A percentile compares a stretch with the other conserved stretches of the same genome.
Evolutionary conservation across 37 sponge, comb jelly and placozoan genomes (phyloP).

Genomic region (Halichondria panicea): DNA sequence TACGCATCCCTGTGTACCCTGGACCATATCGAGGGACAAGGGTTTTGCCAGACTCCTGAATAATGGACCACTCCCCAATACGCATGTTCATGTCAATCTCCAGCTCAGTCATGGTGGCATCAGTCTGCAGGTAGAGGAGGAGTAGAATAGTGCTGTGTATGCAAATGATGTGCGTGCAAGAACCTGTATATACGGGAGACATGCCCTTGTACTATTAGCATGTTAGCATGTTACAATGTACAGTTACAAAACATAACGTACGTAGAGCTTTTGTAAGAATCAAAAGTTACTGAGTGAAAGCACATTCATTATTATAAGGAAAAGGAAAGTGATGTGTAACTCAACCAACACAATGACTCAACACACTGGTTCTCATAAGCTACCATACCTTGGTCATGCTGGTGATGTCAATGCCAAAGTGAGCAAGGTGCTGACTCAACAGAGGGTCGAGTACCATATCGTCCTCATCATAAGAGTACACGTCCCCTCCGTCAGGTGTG

Average conservation of each 20-base stretch:
- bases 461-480: slow-evolving; percentile 96
- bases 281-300: too few species aligned
- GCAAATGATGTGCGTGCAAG: background rate
- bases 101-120: slow-evolving; percentile 90
- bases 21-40: slow-evolving; percentile 81
- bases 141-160: background rate
- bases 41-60: slow-evolving; percentile 78
- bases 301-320: too few species aligned
- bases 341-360: too few species aligned
- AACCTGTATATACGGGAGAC: too few species aligned
- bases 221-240: too few species aligned
- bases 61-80: slow-evolving; percentile 81
- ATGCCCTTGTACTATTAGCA: too few species aligned
- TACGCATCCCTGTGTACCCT: slow-evolving; percentile 83
- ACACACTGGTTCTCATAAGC: too few species aligned
- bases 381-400: slow-evolving; percentile 65
- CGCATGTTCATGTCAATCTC: slow-evolving; percentile 93
- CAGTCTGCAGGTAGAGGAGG: slow-evolving; percentile 50
- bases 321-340: too few species aligned
- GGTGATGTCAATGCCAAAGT: slow-evolving; percentile 93
- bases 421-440: slow-evolving; percentile 80
- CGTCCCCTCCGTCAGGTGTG: slow-evolving; percentile 91
- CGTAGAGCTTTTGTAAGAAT: too few species aligned
- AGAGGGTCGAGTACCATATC: slow-evolving; percentile 91
- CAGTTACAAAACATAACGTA: too few species aligned